Evolutionary conservation across 2,888 invertebrate genomes (phyloP).

Genomic region (Sabatieria punctata): DNA sequence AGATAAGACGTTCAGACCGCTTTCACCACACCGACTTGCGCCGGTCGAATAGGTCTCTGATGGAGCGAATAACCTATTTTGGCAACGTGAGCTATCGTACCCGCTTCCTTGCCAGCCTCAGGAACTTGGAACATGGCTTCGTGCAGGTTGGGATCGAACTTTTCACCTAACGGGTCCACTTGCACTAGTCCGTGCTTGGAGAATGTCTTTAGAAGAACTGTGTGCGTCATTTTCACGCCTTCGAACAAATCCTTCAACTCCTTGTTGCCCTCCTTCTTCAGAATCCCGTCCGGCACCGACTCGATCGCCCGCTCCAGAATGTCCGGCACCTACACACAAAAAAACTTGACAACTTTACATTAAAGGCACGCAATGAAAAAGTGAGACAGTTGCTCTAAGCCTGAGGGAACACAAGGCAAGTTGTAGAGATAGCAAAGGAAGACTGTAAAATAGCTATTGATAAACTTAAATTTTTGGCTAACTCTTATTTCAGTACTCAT

Average conservation of each 20-base stretch:
- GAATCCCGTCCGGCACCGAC: slow-evolving; percentile 61
- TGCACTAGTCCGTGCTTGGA: slow-evolving; percentile 67
- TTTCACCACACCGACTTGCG: slow-evolving; percentile 70
- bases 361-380: no score
- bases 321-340: slow-evolving; percentile 50
- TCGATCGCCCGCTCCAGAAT: slow-evolving; percentile 68
- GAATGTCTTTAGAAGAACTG: slow-evolving; percentile 60
- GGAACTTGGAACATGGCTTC: slow-evolving; percentile 84
- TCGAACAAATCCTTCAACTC: slow-evolving; percentile 55
- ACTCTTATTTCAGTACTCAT: no score
- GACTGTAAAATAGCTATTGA: no score
- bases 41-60: slow-evolving; percentile 80
- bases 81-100: slow-evolving; percentile 74
- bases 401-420: no score
- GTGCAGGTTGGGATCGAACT: slow-evolving; percentile 88
- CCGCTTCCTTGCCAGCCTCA: slow-evolving; percentile 42
- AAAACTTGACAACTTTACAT: no score
- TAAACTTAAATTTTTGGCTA: no score
- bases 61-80: slow-evolving; percentile 89
- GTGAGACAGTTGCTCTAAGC: no score
- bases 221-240: slow-evolving; percentile 71
- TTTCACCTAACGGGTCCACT: slow-evolving; percentile 74
- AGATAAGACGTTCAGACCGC: no score
- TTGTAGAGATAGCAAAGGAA: no score
- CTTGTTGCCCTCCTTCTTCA: slow-evolving; percentile 29